These are phyloP conservation scores for Procavia capensis DNA, from an alignment of 2,113 vertebrate species.

Conservation along the genomic window DNA sequence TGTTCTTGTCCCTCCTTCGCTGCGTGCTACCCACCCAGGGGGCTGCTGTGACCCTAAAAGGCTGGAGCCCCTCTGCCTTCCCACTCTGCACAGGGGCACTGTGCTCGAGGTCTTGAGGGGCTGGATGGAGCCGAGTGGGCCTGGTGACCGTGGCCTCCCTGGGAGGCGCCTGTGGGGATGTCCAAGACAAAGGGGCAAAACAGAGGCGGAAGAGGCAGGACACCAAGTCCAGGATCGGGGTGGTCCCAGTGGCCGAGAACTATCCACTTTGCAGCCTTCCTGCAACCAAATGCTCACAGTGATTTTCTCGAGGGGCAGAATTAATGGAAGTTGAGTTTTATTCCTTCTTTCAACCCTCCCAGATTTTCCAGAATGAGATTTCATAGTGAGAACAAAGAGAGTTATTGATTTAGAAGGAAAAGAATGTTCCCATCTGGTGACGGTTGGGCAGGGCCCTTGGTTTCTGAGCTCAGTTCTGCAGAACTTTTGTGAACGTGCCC, in stretches of 20 bases:
- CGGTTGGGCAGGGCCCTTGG: background rate
- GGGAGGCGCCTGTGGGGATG: background rate
- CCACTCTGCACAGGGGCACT: background rate
- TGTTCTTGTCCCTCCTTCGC: too few species aligned
- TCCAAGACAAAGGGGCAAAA: rapidly evolving
- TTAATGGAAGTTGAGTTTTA: rapidly evolving
- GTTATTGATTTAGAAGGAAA: background rate
- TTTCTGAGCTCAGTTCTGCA: background rate
- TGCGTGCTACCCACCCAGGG: background rate
- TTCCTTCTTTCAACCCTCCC: background rate
- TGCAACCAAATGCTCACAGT: rapidly evolving
- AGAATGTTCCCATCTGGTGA: rapidly evolving
- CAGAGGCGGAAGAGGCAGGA: too few species aligned
- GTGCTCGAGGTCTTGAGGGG: background rate
- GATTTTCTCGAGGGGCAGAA: rapidly evolving
- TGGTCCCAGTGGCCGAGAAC: rapidly evolving
- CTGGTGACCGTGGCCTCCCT: too few species aligned
- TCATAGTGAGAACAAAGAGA: background rate
- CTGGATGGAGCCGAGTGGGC: too few species aligned
- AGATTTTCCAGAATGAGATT: background rate
- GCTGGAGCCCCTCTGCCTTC: background rate
- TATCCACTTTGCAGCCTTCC: rapidly evolving
- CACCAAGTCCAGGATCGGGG: rapidly evolving
- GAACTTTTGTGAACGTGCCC: background rate
- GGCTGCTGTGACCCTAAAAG: background rate